phyloP scores from a whole-genome alignment of 2,113 vertebrate species.

The Artemisiospiza belli region DNA sequence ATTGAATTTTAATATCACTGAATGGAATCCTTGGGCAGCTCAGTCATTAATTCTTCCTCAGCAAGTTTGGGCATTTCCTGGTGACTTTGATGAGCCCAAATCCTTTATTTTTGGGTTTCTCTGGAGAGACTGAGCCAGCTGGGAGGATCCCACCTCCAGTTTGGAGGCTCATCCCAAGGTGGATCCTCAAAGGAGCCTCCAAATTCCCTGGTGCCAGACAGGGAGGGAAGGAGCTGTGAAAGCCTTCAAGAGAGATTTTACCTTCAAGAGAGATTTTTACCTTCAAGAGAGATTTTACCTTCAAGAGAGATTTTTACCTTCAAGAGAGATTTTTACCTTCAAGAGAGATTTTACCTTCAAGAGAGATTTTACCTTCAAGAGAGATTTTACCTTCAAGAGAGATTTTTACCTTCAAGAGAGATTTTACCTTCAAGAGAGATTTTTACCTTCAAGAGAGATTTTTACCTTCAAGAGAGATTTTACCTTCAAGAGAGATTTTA shows the following conservation, averaged over 20 bases:
- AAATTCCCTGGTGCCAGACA: background rate
- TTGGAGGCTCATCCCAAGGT: background rate
- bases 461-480: no score
- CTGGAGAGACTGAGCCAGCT: background rate
- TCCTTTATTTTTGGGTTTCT: background rate
- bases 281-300: background rate
- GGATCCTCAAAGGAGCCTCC: background rate
- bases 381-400: background rate
- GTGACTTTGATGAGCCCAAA: background rate
- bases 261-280: background rate
- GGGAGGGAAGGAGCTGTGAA: background rate
- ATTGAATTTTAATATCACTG: background rate
- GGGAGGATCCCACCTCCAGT: background rate
- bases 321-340: no score
- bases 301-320: no score
- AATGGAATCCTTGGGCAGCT: background rate
- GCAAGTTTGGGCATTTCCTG: background rate
- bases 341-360: no score
- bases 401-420: no score
- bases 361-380: background rate
- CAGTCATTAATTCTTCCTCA: background rate
- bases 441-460: no score
- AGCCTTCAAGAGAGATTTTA: background rate
- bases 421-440: no score
- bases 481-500: background rate